These are phyloP conservation scores for Aspidiotus rigidus DNA, from an alignment of 2,888 invertebrate genomes.

Conservation along the genomic window DNA sequence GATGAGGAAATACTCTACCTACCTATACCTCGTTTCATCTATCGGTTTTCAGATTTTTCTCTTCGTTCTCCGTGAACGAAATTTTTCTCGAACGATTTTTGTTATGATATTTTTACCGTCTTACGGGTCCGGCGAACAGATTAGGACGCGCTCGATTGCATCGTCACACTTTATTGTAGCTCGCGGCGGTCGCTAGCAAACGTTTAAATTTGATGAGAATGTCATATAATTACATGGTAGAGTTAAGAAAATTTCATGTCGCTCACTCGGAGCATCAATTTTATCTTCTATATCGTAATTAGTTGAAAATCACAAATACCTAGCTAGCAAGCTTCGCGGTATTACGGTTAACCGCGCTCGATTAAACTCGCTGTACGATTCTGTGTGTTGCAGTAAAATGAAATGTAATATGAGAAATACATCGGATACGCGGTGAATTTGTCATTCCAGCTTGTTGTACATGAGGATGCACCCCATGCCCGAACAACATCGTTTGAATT, in stretches of 20 bases:
- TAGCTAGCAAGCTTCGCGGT: too few relatives aligned
- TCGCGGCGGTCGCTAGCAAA: conserved; percentile 7
- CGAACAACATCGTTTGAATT: conserved; percentile 29
- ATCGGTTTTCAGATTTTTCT: too few relatives aligned
- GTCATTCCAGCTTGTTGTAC: not conserved
- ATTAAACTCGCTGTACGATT: too few relatives aligned
- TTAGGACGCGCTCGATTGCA: conserved; percentile 24
- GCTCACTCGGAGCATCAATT: not conserved
- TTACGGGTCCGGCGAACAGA: not conserved
- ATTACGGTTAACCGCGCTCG: too few relatives aligned
- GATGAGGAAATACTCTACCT: not conserved
- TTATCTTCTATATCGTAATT: not conserved
- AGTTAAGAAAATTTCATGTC: not conserved
- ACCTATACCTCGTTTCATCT: not conserved
- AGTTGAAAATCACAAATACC: not conserved
- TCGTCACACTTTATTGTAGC: conserved; percentile 19
- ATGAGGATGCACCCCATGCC: conserved; percentile 30
- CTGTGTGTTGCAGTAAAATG: too few relatives aligned
- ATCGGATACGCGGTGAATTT: not conserved
- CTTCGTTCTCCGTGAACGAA: not conserved
- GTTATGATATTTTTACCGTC: not conserved
- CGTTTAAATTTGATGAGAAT: conserved; percentile 9
- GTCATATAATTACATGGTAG: not conserved
- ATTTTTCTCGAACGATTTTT: conserved; percentile 1
- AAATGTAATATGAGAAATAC: not conserved